Base-by-base conservation (phyloP, 2,797 vertebrate genomes). In the Danio albolineatus region DNA sequence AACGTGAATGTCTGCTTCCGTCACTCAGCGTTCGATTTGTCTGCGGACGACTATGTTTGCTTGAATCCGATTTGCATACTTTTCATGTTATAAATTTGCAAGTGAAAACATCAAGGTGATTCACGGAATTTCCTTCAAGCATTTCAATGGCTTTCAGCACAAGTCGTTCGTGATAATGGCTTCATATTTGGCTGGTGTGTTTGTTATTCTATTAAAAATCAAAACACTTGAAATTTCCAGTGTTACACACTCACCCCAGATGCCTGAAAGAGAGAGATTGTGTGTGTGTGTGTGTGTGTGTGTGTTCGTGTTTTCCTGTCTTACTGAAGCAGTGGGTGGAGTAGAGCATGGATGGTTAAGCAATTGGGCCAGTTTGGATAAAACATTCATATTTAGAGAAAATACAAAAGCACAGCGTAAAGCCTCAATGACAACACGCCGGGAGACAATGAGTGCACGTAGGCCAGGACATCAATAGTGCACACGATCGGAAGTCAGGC, bases 291-390 rank as follows among this genome's bases (percentile, higher is more conserved):
- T 5, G 10, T 6, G 17, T 67, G 51, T 44, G 14, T 65, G 38
- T 56, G 28, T 38, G 17, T 69, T 73, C 49, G n/a, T 44, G 43
- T 76, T 76, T 44, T 48, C 62, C 46, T 48, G 21, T 51, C 36
- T 61, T 56, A 51, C 43, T 19, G 56, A 67, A 88, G 88, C 16
- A 7, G 66, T 76, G 39, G 82, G 78, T 62, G 71, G 80, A 73
- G 82, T 64, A 44, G 84, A 38, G 79, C 71, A 91, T 89, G 91
- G 91, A 92, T 93, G 93, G 90, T 92, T 94, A 92, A 89, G 91
- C 93, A 94, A 93, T 93, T 92, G 92, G 93, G 92, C 86, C 93
- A 93, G 92, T 92, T 92, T 89, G 85, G 91, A 93, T 93, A 92
- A 94, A 93, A 92, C 87, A 91, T 93, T 91, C 90, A 91, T 89